A percentile compares a stretch with the other conserved stretches of the same genome.
Evolutionary conservation across 1,140 invertebrate genomes (phyloP).

Genomic region (Phymorhynchus buccinoides): DNA sequence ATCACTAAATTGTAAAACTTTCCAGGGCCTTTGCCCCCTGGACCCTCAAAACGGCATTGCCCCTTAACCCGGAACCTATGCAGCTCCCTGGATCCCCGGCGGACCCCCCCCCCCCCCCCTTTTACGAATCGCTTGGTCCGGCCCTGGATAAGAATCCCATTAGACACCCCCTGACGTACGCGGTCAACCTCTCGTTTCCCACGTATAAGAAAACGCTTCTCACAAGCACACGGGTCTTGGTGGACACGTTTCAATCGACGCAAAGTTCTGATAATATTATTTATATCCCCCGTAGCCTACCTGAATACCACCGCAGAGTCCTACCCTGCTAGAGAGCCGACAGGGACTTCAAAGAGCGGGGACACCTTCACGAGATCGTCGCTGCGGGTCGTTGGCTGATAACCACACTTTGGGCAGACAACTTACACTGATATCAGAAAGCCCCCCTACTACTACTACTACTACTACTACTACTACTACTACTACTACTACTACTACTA

Average conservation of each 20-base stretch:
- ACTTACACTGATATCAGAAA: background rate
- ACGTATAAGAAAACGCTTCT: background rate
- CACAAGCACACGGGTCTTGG: background rate
- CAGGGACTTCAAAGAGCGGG: slow-evolving; percentile 8
- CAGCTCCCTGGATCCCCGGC: no score
- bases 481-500: no score
- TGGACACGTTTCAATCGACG: background rate
- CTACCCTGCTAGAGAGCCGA: background rate
- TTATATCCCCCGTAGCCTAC: background rate
- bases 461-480: no score
- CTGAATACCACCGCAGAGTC: background rate
- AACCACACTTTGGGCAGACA: background rate
- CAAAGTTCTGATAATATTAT: background rate
- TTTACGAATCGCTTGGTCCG: no score
- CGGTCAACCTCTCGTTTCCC: background rate
- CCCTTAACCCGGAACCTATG: no score
- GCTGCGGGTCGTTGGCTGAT: background rate
- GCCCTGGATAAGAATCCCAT: background rate
- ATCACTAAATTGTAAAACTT: no score
- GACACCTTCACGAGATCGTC: slow-evolving; percentile 2
- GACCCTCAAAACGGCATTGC: no score
- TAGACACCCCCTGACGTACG: background rate
- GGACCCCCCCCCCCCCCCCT: no score
- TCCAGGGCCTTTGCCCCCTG: no score
- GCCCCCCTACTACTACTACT: background rate